These are phyloP conservation scores for Scaptomyza montana DNA, from an alignment of 1,140 invertebrate genomes.

Conservation along the genomic window DNA sequence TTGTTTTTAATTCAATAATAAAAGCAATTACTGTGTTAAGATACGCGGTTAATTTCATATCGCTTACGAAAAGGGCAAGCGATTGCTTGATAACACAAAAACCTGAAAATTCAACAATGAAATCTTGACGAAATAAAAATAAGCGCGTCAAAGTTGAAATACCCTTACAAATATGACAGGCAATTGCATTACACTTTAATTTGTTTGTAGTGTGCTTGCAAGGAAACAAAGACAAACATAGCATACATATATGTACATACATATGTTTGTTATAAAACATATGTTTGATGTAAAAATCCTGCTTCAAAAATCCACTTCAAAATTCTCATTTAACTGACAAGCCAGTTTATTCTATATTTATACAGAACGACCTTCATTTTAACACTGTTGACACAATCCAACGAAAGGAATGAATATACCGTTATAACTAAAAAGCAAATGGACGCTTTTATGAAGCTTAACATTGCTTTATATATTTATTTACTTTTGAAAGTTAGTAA, in stretches of 20 bases:
- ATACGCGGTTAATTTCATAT: not conserved
- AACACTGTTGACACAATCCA: conserved; percentile 17
- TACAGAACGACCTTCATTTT: conserved; percentile 30
- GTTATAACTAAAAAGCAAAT: conserved; percentile 14
- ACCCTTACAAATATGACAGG: no score
- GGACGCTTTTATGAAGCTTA: conserved; percentile 3
- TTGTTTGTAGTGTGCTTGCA: no score
- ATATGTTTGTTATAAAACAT: no score
- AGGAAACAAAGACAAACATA: no score
- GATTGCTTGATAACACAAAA: not conserved
- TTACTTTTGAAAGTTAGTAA: not conserved
- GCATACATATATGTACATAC: no score
- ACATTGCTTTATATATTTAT: not conserved
- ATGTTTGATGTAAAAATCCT: no score
- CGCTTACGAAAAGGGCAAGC: not conserved
- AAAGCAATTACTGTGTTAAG: not conserved
- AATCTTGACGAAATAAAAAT: no score
- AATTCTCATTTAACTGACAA: no score
- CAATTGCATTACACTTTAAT: no score
- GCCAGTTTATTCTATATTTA: conserved; percentile 15
- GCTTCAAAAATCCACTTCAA: not conserved
- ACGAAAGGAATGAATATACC: not conserved
- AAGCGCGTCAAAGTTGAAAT: no score
- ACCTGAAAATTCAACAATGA: no score
- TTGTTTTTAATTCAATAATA: not conserved